Base-by-base conservation (phyloP, 1,140 invertebrate genomes). In the Saccostrea echinata region DNA sequence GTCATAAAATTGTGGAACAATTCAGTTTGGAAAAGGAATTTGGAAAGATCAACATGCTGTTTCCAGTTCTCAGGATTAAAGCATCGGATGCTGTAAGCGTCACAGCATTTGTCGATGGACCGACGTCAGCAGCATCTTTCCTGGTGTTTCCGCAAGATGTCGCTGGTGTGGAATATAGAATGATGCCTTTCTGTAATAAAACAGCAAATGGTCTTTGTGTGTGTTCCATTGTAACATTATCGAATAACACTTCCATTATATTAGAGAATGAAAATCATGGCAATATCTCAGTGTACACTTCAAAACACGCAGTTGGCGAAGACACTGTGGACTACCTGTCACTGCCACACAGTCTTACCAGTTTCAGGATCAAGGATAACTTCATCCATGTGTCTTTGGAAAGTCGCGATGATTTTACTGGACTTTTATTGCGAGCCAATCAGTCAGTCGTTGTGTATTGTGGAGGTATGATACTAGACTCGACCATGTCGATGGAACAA, bases 61-160 rank as follows among this genome's bases (percentile, higher is more conserved):
- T 33, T 76, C 68, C 68, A 27, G 27, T 76, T 30, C 16, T 76
- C 11, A 33, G 68, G 12, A 30, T 76, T 16, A 30, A 33, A 76
- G 68, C 68, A 12, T 76, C 68, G 11, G 24, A 76, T 33, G 24
- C 30, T 30, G 27, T 76, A 18, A 76, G 68, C 68, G 27, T 76
- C 68, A 76, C 68, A 27, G 68, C 68, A 30, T 76, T 76, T 76
- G 68, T 76, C 11, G 68, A 71, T 33, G 68, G 68, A 13, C 68
- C 68, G 3, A 33, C 9, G 2, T 76, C 30, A 27, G 11, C 68
- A 30, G 68, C 68, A 11, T 76, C 68, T 3, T 76, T 33, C 27
- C 68, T 76, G 24, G 68, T 27, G 30, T 30, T 76, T 30, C 68
- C 68, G 16, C 30, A 16, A 27, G 9, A 76, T 33, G 30, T 76